Evolutionary conservation across 30 jellyfish, hydroid and myxozoan genomes (phyloP), one percentile per base, ranked within the genome.

Genomic region (Aurelia sp.): DNA sequence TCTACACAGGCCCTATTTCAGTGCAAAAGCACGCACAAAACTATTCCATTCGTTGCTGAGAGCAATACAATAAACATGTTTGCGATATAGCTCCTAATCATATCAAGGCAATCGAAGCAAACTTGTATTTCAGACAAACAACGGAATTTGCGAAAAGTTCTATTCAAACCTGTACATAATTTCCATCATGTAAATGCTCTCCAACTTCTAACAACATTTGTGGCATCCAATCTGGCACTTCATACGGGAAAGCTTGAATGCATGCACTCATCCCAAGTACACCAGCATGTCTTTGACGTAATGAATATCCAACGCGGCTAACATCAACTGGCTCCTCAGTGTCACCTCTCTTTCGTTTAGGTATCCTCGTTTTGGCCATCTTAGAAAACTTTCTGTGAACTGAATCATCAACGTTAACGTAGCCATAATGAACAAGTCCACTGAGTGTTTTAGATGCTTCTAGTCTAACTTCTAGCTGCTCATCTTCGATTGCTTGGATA

Each of bases 201-300:
- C 99, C 99, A 31, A 96, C 83, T 62, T 85, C 99, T 20, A 96
- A 61, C 15, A 96, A 35, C 68, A 96, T 89, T 57, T 90, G 97
- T 9, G 99, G 99, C 97, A 96, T 80, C 99, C 99, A 96, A 47
- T 60, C 80, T 3, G 98, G 98, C 22, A 96, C 99, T 20, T 78
- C 98, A 74, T 96, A 96, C 1, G 99, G 99, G 60, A 80, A 96
- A 0, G 99, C 99, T 63, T 72, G 90, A 48, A 96, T 91, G 67
- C 98, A 96, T 2, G 99, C 98, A 1, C 96, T 74, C 91, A 96
- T 55, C 35, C 98, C 99, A 0, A 96, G 88, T 10, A 96, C 67
- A 8, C 99, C 99, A 10, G 98, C 97, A 86, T 96, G 99, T 51
- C 97, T 70, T 66, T 67, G 83, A 31, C 87, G 94, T 58, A 84